Evolutionary conservation across 2,113 vertebrate genomes (phyloP).

Genomic region (Siniperca knerii): DNA sequence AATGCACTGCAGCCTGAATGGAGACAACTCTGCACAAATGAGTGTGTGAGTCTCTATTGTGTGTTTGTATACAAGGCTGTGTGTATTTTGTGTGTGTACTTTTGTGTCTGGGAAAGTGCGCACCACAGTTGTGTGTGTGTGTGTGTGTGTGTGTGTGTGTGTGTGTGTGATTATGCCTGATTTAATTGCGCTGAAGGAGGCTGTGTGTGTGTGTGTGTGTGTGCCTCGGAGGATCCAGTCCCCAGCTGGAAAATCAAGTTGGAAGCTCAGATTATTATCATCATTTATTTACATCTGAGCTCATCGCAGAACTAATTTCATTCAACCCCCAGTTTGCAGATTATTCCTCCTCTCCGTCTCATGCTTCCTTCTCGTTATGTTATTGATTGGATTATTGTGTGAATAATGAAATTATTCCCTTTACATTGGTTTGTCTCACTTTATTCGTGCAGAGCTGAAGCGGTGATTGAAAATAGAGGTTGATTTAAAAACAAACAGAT

Average conservation of each 20-base stretch:
- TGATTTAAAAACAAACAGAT: neutral
- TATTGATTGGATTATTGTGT: slow-evolving; percentile 52
- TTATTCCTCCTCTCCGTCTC: slow-evolving; percentile 31
- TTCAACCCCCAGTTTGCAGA: slow-evolving; percentile 50
- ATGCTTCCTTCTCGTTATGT: slow-evolving; percentile 41
- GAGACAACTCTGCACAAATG: slow-evolving; percentile 41
- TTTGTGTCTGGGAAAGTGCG: slow-evolving; percentile 54
- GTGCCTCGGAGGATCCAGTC: slow-evolving; percentile 26
- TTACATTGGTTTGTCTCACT: neutral
- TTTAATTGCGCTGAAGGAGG: slow-evolving; percentile 56
- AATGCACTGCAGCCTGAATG: slow-evolving; percentile 71
- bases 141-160: neutral
- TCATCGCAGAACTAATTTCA: slow-evolving; percentile 58
- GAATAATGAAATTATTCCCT: slow-evolving; percentile 37
- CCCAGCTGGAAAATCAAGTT: slow-evolving; percentile 61
- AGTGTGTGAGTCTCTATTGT: slow-evolving; percentile 23
- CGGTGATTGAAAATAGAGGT: neutral
- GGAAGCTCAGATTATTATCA: slow-evolving; percentile 70
- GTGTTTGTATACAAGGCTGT: slow-evolving; percentile 5
- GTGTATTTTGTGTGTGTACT: slow-evolving; percentile 13
- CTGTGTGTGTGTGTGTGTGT: neutral
- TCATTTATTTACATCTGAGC: slow-evolving; percentile 67
- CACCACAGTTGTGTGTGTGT: slow-evolving; percentile 33
- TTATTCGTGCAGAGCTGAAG: neutral
- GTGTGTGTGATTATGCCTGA: slow-evolving; percentile 55